Evolutionary conservation across 2,888 invertebrate genomes (phyloP), one percentile per base, ranked within the genome.

Genomic region (Spilarctia lutea): DNA sequence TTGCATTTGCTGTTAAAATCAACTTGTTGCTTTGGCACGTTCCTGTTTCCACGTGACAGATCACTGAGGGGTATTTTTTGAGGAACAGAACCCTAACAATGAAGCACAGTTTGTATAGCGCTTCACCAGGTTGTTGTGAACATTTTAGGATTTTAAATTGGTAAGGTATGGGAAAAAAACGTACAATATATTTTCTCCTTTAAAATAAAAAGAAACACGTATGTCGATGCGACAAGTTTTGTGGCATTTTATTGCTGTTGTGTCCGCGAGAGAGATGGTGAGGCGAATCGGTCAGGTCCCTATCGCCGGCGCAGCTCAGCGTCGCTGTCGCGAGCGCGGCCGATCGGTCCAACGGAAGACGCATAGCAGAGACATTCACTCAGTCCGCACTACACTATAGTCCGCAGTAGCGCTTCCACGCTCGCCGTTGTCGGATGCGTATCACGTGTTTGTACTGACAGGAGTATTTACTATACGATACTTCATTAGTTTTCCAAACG

Each of bases 401-500:
- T 42, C 42, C 52, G 52, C 52, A 52, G 52, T 52, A 85, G 87
- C 86, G 85, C 83, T 77, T 82, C 86, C 84, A 83, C 86, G 77
- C 79, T 71, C 75, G 76, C 74, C 70, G 48, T 67, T 13, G 72
- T 48, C 42, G 76, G 81, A 66, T 77, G 78, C 75, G 60, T 52
- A 71, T 24, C 65, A 81, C 78, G 78, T 80, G 88, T 76, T 75
- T 73, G 33, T 75, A 39, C 72, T 66, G 77, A 72, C 35, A 66
- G 79, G 72, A 75, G 76, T 79, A 78, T 79, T 81, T 77, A 80
- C 79, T 82, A 87, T 83, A 89, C 89, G 90, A 88, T 86, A 88
- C 89, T 92, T 92, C 92, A 91, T 92, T 92, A 87, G 93, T 94
- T 94, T 94, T 94, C 94, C 88, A 81, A 73, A 76, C 83, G 91